Evolutionary conservation across 2,797 vertebrate genomes (phyloP).

Genomic region (Bovichtus diacanthus): DNA sequence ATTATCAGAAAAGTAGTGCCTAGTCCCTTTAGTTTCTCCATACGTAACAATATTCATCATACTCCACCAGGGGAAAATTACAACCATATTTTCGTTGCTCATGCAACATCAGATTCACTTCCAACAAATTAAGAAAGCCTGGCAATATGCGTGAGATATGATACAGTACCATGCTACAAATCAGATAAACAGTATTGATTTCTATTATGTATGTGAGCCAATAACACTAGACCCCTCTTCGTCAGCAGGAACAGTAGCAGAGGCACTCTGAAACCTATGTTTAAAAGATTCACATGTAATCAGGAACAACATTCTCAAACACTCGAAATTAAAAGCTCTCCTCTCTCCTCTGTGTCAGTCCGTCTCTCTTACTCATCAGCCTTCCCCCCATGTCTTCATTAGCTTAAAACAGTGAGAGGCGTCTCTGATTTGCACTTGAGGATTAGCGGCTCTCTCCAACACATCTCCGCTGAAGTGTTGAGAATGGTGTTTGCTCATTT

Average conservation of each 20-base stretch:
- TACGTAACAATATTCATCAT: conserved; percentile 32
- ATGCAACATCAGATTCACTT: conserved; percentile 24
- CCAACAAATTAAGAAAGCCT: conserved; percentile 27
- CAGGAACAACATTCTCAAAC: conserved; percentile 45
- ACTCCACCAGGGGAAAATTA: conserved; percentile 21
- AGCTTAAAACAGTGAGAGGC: conserved; percentile 45
- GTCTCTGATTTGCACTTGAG: conserved; percentile 71
- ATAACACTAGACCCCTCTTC: not conserved
- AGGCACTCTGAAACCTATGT: conserved; percentile 3
- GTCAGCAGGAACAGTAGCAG: not conserved
- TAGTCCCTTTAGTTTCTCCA: not conserved
- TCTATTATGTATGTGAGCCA: conserved; percentile 6
- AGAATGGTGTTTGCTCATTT: conserved; percentile 47
- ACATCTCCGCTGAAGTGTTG: conserved; percentile 50
- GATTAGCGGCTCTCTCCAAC: conserved; percentile 60
- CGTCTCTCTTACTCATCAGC: conserved; percentile 49
- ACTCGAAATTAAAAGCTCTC: conserved; percentile 54
- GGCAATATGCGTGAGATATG: conserved; percentile 21
- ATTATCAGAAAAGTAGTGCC: conserved; percentile 14
- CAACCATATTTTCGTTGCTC: conserved; percentile 5
- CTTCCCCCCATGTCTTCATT: conserved; percentile 63
- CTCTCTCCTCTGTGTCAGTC: conserved; percentile 32
- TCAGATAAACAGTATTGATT: conserved; percentile 7
- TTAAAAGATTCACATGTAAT: conserved; percentile 19
- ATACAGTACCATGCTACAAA: not conserved